Evolutionary conservation across 2,797 vertebrate species (phyloP), one percentile per base, ranked within the genome.

Genomic region (Carapus acus): DNA sequence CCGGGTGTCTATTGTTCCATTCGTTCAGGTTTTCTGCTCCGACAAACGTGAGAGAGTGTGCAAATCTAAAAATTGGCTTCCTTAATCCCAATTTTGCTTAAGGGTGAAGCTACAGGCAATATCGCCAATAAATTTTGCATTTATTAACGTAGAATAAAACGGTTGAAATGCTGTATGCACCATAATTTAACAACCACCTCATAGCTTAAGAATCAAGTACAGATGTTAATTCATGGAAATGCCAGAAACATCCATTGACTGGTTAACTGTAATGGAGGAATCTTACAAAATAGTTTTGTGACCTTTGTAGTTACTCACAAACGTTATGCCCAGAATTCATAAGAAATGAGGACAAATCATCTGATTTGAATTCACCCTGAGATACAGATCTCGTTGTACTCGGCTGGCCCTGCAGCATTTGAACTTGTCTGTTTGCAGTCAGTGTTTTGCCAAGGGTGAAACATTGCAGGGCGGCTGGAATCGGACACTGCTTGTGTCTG

Each of bases 1-100:
- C 57, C 54, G 37, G 20, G 38, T 54, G 58, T 57, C 49, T 62
- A 14, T 50, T 52, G 55, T 52, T 55, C 27, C 33, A 22, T 49
- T 6, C 51, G 24, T 43, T 50, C 20, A 16, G 41, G 50, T 40
- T 49, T 38, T 20, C 22, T 18, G 29, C 38, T 56, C 24, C 4
- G 24, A 5, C 24, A 27, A 27, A 27, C 9, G 9, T 27, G 24
- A 27, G 9, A 27, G 24, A 5, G 24, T 27, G n/a, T 27, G 9
- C 24, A 5, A 27, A 4, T 27, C 5, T 4, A 27, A 27, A 27
- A 27, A 27, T 5, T 27, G 24, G n/a, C 9, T 27, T 27, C 24
- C 24, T 27, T 27, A 27, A 27, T 27, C 4, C 18, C 15, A 1
- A 12, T 40, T 24, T 39, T 45, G 12, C 14, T 27, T 27, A 9